Evolutionary conservation across 2,113 vertebrate genomes (phyloP).

Genomic region (Cranoglanis bouderius): DNA sequence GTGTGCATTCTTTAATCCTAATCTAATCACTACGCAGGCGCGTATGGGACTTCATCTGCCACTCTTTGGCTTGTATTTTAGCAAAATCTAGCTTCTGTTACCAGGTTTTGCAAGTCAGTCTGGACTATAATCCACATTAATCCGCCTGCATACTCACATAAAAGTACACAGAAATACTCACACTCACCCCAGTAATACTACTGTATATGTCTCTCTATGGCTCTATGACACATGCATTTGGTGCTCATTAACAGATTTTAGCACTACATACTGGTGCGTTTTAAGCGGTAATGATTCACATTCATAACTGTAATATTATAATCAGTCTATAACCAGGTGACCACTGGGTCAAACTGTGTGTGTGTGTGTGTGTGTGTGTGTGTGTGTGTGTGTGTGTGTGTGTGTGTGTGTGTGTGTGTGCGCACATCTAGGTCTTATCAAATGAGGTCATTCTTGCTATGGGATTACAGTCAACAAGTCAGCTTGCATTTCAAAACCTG

Average conservation of each 20-base stretch:
- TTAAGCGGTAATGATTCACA: neutral
- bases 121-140: slow-evolving; percentile 39
- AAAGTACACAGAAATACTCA: neutral
- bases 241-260: neutral
- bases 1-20: slow-evolving; percentile 29
- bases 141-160: slow-evolving; percentile 8
- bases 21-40: slow-evolving; percentile 29
- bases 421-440: neutral
- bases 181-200: neutral
- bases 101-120: slow-evolving; percentile 9
- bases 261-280: neutral
- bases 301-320: neutral
- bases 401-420: neutral
- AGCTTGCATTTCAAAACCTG: slow-evolving; percentile 5
- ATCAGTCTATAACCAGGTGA: neutral
- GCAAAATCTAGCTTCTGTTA: slow-evolving; percentile 12
- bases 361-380: slow-evolving; percentile 1
- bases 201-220: neutral
- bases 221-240: neutral
- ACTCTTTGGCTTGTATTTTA: slow-evolving; percentile 14
- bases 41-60: neutral
- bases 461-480: neutral
- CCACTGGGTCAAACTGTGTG: neutral
- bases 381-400: neutral
- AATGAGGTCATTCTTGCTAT: slow-evolving; percentile 8